These are phyloP conservation scores for Tetramorium parvispinum DNA, from an alignment of 1,140 invertebrate genomes.

Conservation along the genomic window DNA sequence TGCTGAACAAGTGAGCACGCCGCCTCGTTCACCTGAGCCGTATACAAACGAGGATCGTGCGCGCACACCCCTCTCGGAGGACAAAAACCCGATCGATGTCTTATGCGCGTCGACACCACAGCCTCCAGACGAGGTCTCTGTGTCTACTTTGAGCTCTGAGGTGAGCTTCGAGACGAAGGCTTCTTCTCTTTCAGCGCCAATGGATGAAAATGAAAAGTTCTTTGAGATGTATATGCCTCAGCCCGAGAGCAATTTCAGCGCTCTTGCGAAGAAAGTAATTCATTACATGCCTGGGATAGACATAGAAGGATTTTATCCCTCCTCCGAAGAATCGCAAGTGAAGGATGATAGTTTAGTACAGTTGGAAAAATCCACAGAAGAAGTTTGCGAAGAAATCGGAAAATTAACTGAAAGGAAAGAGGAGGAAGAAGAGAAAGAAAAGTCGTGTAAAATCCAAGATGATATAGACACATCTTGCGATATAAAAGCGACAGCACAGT, in stretches of 20 bases:
- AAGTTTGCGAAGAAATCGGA: neutral
- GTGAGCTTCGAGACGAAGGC: neutral
- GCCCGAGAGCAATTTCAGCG: too few relatives aligned
- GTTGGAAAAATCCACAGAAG: neutral
- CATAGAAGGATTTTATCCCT: neutral
- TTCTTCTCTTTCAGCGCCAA: neutral
- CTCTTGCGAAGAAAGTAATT: neutral
- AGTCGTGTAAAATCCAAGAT: neutral
- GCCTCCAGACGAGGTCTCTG: neutral
- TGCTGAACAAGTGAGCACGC: neutral
- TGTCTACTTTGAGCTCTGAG: neutral
- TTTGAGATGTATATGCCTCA: too few relatives aligned
- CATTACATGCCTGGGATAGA: neutral
- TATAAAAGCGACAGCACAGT: neutral
- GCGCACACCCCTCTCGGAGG: neutral
- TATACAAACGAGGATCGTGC: neutral
- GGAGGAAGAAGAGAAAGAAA: neutral
- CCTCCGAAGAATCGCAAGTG: neutral
- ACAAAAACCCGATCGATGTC: neutral
- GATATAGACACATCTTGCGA: neutral
- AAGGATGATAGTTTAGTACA: neutral
- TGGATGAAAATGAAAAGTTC: too few relatives aligned
- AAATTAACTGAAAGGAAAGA: neutral
- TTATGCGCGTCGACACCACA: slow-evolving; percentile 5
- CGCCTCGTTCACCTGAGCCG: neutral